Base-by-base conservation (phyloP, 1,140 invertebrate genomes). In the Hyles euphorbiae region DNA sequence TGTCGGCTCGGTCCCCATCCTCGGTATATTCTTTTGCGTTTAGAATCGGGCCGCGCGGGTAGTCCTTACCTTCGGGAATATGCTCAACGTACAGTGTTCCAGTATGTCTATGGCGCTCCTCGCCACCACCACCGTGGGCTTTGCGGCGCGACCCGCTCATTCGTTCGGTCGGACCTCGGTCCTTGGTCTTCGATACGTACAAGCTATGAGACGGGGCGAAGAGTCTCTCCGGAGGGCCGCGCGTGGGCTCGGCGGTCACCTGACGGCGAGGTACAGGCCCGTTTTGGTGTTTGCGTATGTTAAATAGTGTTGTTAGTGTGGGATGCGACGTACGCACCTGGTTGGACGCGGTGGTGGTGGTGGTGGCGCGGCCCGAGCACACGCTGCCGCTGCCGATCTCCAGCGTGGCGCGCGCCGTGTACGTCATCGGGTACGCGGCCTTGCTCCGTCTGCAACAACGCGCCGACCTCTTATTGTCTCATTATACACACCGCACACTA, bases 401-500 rank as follows among this genome's bases (percentile, higher is more conserved):
- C 65, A 90, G 80, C 34, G 91, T 91, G 11, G 91, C 89, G 61
- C 91, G 88, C 60, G 91, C 90, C 65, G 91, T 91, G 74, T 91
- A 92, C 72, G 83, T 89, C 74, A 88, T 78, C 65, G 88, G 86
- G 70, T 84, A 82, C 72, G 72, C 74, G 57, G 83, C 73, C 68
- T 87, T 86, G 69, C 76, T 84, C 70, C 83, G 70, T 67, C 86
- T 87, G 75, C 52, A 67, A 67, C 8, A 34, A 40, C 58, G 48
- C 36, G 36, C 1, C 36, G 1, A 22, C 22, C 36, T 40, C 8
- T 40, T 40, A 40, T 40, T 5, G 5, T 5, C 36, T 40, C 8
- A 5, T 40, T 5, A 40, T 40, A 40, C 36, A 8, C 22, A 22
- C 22, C 22, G 22, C 22, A 22, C 22, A 22, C 22, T 22, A 22